Evolutionary conservation across 92 coral and sea anemone species (phyloP).

Genomic region (Heteractis magnifica): DNA sequence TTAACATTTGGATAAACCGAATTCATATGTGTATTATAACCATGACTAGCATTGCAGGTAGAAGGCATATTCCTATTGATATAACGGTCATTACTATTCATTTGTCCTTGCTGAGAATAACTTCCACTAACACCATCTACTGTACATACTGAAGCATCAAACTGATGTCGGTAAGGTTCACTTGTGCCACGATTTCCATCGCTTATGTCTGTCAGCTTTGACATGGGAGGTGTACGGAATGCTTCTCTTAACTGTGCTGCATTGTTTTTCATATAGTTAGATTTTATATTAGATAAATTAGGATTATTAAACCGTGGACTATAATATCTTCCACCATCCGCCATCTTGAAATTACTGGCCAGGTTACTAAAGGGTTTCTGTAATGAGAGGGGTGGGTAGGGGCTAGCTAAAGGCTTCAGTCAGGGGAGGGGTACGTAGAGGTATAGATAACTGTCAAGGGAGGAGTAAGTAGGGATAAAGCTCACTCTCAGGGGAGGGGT

Average conservation of each 20-base stretch:
- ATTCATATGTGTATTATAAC: background rate
- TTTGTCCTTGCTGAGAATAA: background rate
- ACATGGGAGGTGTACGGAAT: background rate
- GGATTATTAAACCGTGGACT: background rate
- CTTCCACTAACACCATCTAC: background rate
- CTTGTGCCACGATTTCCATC: background rate
- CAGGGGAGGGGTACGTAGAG: background rate
- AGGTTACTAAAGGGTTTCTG: conserved; percentile 19
- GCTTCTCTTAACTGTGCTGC: background rate
- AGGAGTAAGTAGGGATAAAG: conserved; percentile 5
- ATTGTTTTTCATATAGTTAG: background rate
- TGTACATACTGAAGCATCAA: background rate
- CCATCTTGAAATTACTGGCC: conserved; percentile 62
- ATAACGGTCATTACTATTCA: background rate
- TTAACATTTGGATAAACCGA: background rate
- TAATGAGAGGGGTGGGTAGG: conserved; percentile 1
- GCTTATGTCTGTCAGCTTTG: background rate
- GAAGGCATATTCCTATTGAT: background rate
- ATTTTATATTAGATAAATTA: background rate
- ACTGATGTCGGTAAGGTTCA: background rate
- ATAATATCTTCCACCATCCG: conserved; percentile 36
- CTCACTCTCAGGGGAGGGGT: conserved; percentile 17
- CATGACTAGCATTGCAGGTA: background rate
- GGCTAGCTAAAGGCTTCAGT: no score
- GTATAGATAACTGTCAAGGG: background rate